Percentiles rank a stretch among this genome's conserved stretches.
Evolutionary conservation across 2,888 invertebrate species (phyloP).

Genomic region (Lobophora halterata): DNA sequence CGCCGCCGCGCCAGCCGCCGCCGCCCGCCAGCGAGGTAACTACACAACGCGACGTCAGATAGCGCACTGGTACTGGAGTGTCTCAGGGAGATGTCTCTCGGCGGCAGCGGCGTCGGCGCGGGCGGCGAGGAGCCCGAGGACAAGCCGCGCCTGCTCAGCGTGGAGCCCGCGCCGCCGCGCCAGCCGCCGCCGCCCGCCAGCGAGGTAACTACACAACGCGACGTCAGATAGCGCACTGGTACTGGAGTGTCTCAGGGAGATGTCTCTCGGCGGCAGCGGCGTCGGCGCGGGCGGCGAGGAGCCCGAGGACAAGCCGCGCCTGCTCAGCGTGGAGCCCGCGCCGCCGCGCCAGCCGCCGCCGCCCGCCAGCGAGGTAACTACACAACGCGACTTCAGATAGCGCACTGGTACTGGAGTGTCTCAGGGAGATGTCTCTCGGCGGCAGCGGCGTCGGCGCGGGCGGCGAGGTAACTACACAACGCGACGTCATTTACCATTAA

Average conservation of each 20-base stretch:
- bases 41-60: constrained; percentile 38
- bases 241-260: constrained; percentile 54
- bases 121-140: constrained; percentile 34
- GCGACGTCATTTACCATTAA: too few species aligned
- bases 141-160: constrained; percentile 7
- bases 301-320: constrained; percentile 53
- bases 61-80: constrained; percentile 60
- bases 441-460: constrained; percentile 48
- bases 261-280: constrained; percentile 63
- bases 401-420: constrained; percentile 59
- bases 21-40: constrained; percentile 6
- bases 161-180: constrained; percentile 42
- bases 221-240: constrained; percentile 59
- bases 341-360: constrained; percentile 30
- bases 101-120: constrained; percentile 49
- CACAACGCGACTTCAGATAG: constrained; percentile 59
- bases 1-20: constrained; percentile 36
- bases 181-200: constrained; percentile 22
- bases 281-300: constrained; percentile 46
- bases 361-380: constrained; percentile 18
- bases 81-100: constrained; percentile 61
- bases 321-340: constrained; percentile 42
- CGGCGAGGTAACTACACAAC: constrained; percentile 49
- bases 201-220: constrained; percentile 48
- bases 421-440: constrained; percentile 63